These are phyloP conservation scores for Diadromus collaris DNA, from an alignment of 2,888 invertebrate species.

Conservation along the genomic window DNA sequence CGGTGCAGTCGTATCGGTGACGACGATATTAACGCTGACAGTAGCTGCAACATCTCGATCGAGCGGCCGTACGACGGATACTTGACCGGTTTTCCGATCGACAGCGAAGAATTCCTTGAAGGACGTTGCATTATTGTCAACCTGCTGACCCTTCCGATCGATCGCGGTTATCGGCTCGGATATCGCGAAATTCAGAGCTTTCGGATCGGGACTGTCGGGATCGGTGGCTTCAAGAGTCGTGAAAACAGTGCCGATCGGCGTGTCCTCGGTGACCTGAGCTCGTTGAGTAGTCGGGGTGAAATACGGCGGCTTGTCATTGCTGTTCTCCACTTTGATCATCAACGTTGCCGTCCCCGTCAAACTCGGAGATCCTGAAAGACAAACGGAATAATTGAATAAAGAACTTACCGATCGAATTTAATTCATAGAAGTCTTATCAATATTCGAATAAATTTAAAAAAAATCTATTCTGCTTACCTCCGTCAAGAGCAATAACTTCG, in stretches of 20 bases:
- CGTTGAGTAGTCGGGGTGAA: slow-evolving; percentile 90
- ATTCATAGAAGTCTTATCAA: neutral
- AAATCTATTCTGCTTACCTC: slow-evolving; percentile 82
- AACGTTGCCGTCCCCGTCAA: slow-evolving; percentile 91
- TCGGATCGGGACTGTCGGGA: slow-evolving; percentile 88
- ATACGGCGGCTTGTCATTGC: slow-evolving; percentile 93
- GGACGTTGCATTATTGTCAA: slow-evolving; percentile 77
- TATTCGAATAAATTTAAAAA: neutral
- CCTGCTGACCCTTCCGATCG: slow-evolving; percentile 91
- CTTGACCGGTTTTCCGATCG: slow-evolving; percentile 83
- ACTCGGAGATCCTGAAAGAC: slow-evolving; percentile 86
- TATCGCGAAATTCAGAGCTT: slow-evolving; percentile 85
- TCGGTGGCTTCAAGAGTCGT: slow-evolving; percentile 89
- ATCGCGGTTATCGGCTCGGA: slow-evolving; percentile 89
- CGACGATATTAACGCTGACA: slow-evolving; percentile 89
- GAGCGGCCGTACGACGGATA: slow-evolving; percentile 84
- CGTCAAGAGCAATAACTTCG: slow-evolving; percentile 90
- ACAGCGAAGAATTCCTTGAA: slow-evolving; percentile 86
- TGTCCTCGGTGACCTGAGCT: slow-evolving; percentile 91
- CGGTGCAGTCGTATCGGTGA: slow-evolving; percentile 91
- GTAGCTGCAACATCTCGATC: slow-evolving; percentile 87
- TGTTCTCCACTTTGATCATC: slow-evolving; percentile 90
- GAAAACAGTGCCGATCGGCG: slow-evolving; percentile 86
- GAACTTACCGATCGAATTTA: neutral
- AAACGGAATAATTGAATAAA: slow-evolving; percentile 7